phyloP scores from a whole-genome alignment of 2,888 invertebrate species.

The Toxonevra muliebris region DNA sequence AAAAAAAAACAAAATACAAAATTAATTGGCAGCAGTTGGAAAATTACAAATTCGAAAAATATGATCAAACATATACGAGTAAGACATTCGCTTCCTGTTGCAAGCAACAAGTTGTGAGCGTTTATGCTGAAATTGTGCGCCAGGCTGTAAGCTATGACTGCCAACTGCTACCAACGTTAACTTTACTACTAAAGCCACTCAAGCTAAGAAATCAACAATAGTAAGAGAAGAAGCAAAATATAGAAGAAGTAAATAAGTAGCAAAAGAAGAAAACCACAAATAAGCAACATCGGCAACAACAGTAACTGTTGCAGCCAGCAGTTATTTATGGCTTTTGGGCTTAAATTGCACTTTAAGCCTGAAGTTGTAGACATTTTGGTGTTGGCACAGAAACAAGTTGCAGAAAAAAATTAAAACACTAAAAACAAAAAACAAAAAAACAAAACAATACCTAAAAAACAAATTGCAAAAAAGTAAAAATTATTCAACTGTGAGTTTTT shows the following conservation, averaged over 20 bases:
- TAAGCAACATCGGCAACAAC: conserved; percentile 25
- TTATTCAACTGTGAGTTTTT: no score
- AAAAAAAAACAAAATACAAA: background rate
- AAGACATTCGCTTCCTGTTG: no score
- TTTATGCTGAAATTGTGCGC: no score
- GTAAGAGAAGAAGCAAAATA: conserved; percentile 45
- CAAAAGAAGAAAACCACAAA: conserved; percentile 46
- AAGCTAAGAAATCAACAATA: background rate
- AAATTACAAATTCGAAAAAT: no score
- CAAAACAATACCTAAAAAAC: background rate
- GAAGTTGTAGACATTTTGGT: conserved; percentile 20
- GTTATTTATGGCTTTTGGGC: conserved; percentile 33
- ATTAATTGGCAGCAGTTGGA: background rate
- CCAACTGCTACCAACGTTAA: no score
- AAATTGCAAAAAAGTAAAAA: background rate
- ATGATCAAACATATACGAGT: no score
- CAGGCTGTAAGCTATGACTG: no score
- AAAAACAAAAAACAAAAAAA: conserved; percentile 1
- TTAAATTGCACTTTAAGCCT: conserved; percentile 31
- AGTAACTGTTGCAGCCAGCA: conserved; percentile 29
- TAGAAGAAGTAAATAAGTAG: conserved; percentile 29
- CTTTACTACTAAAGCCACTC: background rate
- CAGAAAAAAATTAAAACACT: conserved; percentile 8
- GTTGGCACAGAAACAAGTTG: conserved; percentile 24
- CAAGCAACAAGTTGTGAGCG: no score